A percentile compares a stretch with the other conserved stretches of the same genome.
These are phyloP conservation scores for Tiliqua scincoides DNA, from an alignment of 2,113 vertebrate genomes.

Conservation along the genomic window DNA sequence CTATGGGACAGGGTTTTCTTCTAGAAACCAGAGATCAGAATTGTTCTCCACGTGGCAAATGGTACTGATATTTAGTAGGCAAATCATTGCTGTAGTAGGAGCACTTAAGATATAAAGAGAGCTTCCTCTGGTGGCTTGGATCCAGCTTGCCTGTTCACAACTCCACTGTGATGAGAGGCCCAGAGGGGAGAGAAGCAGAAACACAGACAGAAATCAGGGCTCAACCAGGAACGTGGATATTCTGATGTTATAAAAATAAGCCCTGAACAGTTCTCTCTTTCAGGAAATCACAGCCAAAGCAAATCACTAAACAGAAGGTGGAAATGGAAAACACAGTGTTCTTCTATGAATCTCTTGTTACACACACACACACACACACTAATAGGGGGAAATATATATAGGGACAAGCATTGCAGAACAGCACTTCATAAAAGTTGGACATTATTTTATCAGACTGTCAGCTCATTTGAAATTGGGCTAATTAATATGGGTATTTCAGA, in stretches of 20 bases:
- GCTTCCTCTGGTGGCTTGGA: not conserved
- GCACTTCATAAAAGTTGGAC: not conserved
- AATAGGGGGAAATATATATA: not conserved
- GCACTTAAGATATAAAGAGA: not conserved
- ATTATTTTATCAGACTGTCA: not conserved
- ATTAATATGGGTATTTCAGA: not conserved
- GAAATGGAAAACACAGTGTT: not conserved
- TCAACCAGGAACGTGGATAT: not conserved
- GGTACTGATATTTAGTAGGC: not conserved
- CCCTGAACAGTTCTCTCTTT: not conserved
- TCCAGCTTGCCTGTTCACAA: constrained; percentile 5
- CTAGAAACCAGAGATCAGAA: not conserved
- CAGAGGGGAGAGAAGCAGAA: not conserved
- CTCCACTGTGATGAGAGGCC: constrained; percentile 9
- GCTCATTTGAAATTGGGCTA: not conserved
- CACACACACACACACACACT: not conserved
- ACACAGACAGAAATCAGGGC: not conserved
- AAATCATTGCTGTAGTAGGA: not conserved
- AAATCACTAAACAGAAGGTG: not conserved
- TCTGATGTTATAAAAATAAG: not conserved
- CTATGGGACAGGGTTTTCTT: not conserved
- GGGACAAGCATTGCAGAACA: not conserved
- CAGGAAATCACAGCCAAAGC: not conserved
- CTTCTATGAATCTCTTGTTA: not conserved
- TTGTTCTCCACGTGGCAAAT: not conserved